Conservation (phyloP, 2,113 vertebrate genomes). For the Pangasianodon hypophthalmus region DNA sequence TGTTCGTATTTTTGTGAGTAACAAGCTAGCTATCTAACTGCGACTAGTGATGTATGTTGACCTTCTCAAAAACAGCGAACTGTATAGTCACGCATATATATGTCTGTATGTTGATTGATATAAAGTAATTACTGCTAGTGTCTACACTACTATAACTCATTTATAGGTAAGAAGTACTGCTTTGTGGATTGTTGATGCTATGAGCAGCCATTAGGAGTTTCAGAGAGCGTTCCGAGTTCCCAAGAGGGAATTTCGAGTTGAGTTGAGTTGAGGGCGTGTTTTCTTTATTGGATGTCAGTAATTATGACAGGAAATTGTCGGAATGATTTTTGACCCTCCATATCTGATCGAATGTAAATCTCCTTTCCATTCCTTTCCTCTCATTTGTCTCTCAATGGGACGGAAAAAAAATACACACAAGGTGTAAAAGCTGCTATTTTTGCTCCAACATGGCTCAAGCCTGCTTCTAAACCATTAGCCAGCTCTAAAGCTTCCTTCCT, state of each 20-base stretch:
- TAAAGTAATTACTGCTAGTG: too few relatives aligned
- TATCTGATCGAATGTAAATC: background rate
- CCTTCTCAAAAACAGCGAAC: too few relatives aligned
- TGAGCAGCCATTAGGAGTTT: conserved; percentile 38
- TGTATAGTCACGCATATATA: too few relatives aligned
- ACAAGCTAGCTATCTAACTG: too few relatives aligned
- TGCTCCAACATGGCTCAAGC: background rate
- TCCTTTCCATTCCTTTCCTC: background rate
- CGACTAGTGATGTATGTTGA: too few relatives aligned
- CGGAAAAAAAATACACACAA: background rate
- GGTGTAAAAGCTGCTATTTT: background rate
- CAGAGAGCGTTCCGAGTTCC: conserved; percentile 30
- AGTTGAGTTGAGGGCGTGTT: background rate
- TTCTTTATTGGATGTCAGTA: background rate
- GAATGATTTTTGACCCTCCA: background rate
- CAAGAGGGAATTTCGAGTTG: conserved; percentile 31
- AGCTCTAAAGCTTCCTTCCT: conserved; percentile 22
- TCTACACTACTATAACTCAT: too few relatives aligned
- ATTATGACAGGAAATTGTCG: background rate
- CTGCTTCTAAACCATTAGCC: background rate
- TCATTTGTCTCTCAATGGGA: background rate
- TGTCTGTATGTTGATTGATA: too few relatives aligned
- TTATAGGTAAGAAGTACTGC: too few relatives aligned
- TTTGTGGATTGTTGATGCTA: background rate
- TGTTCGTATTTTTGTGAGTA: too few relatives aligned